Evolutionary conservation across 2,797 vertebrate genomes (phyloP).

Genomic region (Thunnus albacares): DNA sequence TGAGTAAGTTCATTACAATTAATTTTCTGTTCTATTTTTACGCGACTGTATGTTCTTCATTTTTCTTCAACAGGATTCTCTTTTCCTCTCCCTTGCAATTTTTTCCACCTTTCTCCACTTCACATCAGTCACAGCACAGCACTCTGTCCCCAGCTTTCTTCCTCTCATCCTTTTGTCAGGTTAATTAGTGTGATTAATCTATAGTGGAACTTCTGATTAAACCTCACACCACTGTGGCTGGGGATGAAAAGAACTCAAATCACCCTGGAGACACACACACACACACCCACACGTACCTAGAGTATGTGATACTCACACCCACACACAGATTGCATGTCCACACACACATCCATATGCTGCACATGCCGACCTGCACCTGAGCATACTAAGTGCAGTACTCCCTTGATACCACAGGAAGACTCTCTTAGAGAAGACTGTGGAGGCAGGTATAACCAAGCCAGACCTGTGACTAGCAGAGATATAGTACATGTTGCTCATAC

Average conservation of each 20-base stretch:
- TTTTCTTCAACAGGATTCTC: conserved; percentile 36
- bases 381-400: neutral
- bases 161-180: conserved; percentile 71
- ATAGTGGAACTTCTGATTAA: conserved; percentile 74
- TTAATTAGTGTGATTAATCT: conserved; percentile 82
- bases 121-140: conserved; percentile 40
- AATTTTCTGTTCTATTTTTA: conserved; percentile 44
- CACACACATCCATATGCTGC: conserved; percentile 15
- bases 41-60: conserved; percentile 25
- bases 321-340: neutral
- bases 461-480: conserved; percentile 1
- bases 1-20: conserved; percentile 31
- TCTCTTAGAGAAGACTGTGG: neutral
- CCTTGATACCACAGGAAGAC: conserved; percentile 5
- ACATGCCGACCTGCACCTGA: conserved; percentile 8
- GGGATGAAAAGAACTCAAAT: conserved; percentile 45
- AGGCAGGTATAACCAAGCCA: neutral
- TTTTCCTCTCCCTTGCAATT: conserved; percentile 19
- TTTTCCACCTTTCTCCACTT: conserved; percentile 43
- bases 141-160: conserved; percentile 24
- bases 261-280: conserved; percentile 32
- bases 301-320: conserved; percentile 11
- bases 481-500: conserved; percentile 2
- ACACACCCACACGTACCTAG: conserved; percentile 3
- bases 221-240: conserved; percentile 40